Conservation (phyloP, 1,140 invertebrate species). For the Drosophila trapezifrons region DNA sequence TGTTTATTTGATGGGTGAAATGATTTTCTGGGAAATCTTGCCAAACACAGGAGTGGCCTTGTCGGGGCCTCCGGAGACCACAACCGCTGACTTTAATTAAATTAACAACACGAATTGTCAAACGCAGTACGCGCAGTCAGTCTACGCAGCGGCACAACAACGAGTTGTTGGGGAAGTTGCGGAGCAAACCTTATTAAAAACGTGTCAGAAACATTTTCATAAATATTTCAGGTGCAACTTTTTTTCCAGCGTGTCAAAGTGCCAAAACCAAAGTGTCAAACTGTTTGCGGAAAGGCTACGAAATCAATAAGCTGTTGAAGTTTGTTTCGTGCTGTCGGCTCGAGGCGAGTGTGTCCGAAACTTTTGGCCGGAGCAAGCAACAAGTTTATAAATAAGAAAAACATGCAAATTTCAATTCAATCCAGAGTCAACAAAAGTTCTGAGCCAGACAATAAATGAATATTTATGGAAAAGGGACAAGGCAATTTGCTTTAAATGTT, state of each 20-base stretch:
- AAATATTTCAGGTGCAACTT: slow-evolving; percentile 77
- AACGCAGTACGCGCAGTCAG: slow-evolving; percentile 56
- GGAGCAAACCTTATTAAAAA: slow-evolving; percentile 73
- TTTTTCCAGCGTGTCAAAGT: slow-evolving; percentile 70
- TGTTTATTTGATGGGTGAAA: slow-evolving; percentile 18
- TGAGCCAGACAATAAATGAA: slow-evolving; percentile 40
- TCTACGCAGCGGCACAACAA: slow-evolving; percentile 32
- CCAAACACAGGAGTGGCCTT: slow-evolving; percentile 22
- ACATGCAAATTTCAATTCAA: slow-evolving; percentile 41
- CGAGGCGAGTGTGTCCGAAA: slow-evolving; percentile 8
- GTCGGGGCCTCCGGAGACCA: slow-evolving; percentile 8
- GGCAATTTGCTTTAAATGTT: slow-evolving; percentile 10
- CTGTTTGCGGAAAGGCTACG: slow-evolving; percentile 53
- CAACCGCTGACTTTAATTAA: slow-evolving; percentile 67
- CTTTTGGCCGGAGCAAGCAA: slow-evolving; percentile 35
- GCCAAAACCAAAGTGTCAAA: slow-evolving; percentile 62
- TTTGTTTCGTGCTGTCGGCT: slow-evolving; percentile 24
- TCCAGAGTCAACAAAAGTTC: slow-evolving; percentile 49
- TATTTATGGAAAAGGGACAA: slow-evolving; percentile 47
- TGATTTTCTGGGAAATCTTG: slow-evolving; percentile 36
- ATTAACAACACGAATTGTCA: slow-evolving; percentile 79
- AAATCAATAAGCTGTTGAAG: slow-evolving; percentile 68
- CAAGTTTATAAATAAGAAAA: slow-evolving; percentile 58
- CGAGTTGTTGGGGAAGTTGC: slow-evolving; percentile 17
- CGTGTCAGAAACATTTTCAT: slow-evolving; percentile 80